These are phyloP conservation scores for Andricus quercusramuli DNA, from an alignment of 2,888 invertebrate species.

Conservation along the genomic window DNA sequence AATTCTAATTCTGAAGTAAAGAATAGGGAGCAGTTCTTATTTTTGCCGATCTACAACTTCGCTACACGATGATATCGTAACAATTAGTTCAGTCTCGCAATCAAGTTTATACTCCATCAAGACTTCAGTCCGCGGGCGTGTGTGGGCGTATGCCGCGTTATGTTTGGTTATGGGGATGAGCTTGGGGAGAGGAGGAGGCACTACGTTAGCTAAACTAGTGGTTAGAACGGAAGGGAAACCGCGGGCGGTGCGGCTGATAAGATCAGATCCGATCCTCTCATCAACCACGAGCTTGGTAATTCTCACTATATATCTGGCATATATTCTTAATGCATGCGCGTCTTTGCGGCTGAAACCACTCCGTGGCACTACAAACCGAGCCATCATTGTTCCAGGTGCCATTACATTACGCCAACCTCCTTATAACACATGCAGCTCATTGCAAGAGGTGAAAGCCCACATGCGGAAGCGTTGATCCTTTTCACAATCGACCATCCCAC, in stretches of 20 bases:
- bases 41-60: conserved; percentile 9
- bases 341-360: conserved; percentile 62
- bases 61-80: conserved; percentile 55
- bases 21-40: not conserved
- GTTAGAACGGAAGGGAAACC: conserved; percentile 69
- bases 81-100: conserved; percentile 55
- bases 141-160: conserved; percentile 43
- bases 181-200: conserved; percentile 41
- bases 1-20: conserved; percentile 3
- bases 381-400: conserved; percentile 68
- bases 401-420: conserved; percentile 58
- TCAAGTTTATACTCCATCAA: conserved; percentile 46
- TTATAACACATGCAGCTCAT: not conserved
- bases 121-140: conserved; percentile 48
- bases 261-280: conserved; percentile 71
- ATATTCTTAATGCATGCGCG: conserved; percentile 60
- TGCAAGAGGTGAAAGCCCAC: conserved; percentile 30
- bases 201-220: conserved; percentile 43
- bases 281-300: conserved; percentile 64
- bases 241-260: conserved; percentile 71
- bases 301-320: conserved; percentile 59
- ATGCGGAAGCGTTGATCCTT: conserved; percentile 12
- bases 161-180: conserved; percentile 50
- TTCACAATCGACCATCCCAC: conserved; percentile 25
- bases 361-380: conserved; percentile 61